phyloP scores from a whole-genome alignment of 2,888 invertebrate genomes.

The Cephalotes varians region DNA sequence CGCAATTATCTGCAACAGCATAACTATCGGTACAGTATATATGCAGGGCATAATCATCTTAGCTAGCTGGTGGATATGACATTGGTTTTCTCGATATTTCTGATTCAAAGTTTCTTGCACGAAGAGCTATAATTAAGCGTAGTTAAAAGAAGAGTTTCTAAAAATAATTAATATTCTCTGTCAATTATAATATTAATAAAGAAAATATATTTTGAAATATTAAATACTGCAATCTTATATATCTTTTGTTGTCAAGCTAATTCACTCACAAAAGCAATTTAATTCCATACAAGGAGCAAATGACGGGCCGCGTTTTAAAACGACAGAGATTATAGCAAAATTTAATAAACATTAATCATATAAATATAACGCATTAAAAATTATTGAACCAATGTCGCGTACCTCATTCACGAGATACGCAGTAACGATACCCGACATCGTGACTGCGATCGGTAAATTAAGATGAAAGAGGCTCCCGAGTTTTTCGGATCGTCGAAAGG shows the following conservation, averaged over 20 bases:
- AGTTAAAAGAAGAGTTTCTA: not conserved
- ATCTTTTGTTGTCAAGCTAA: not conserved
- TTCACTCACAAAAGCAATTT: not conserved
- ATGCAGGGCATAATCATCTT: slow-evolving; percentile 6
- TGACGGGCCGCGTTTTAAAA: not conserved
- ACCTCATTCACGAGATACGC: slow-evolving; percentile 4
- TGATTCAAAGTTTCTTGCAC: not conserved
- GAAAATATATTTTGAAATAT: not conserved
- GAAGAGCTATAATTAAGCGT: not conserved
- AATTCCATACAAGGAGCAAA: not conserved
- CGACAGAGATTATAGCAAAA: not conserved
- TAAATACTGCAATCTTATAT: not conserved
- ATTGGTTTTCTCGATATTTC: slow-evolving; percentile 11
- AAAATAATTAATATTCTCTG: not conserved
- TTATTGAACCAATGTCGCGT: not conserved
- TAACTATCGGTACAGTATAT: slow-evolving; percentile 12
- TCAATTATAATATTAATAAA: not conserved
- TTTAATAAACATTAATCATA: not conserved
- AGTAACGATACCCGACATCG: slow-evolving; percentile 16
- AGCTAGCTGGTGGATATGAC: slow-evolving; percentile 5
- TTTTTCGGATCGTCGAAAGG: slow-evolving; percentile 43
- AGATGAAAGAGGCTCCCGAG: slow-evolving; percentile 18
- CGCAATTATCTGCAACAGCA: slow-evolving; percentile 7
- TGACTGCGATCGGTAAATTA: slow-evolving; percentile 35
- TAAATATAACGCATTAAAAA: slow-evolving; percentile 2